phyloP scores from a whole-genome alignment of 1,140 invertebrate species.

The Dinoponera quadriceps region DNA sequence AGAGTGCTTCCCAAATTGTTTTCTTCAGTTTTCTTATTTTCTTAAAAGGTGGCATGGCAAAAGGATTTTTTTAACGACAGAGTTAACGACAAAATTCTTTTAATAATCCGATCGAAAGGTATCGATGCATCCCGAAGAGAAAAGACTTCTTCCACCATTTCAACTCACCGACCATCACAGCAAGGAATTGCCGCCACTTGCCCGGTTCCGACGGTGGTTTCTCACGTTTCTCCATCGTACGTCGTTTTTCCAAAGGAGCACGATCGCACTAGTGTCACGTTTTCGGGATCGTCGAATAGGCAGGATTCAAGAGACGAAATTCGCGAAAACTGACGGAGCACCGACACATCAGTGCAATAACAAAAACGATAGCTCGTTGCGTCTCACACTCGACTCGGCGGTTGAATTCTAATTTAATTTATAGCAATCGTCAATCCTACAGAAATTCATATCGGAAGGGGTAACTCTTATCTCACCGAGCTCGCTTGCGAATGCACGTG shows the following conservation, averaged over 20 bases:
- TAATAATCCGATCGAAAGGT: too few relatives aligned
- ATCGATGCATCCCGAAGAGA: too few relatives aligned
- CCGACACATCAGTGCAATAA: conserved; percentile 7
- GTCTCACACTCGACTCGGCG: background rate
- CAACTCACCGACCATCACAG: conserved; percentile 74
- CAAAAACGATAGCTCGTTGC: background rate
- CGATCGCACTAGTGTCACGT: background rate
- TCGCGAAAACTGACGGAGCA: background rate
- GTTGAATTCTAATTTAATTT: conserved; percentile 45
- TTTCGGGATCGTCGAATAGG: background rate
- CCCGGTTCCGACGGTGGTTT: conserved; percentile 65
- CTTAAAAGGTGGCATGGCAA: too few relatives aligned
- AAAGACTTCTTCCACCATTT: background rate
- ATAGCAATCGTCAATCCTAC: conserved; percentile 49
- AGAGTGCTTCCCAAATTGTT: too few relatives aligned
- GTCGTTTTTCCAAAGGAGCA: background rate
- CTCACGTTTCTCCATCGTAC: conserved; percentile 44
- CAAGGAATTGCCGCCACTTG: conserved; percentile 75
- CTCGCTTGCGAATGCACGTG: background rate
- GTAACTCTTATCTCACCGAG: conserved; percentile 50
- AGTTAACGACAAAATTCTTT: too few relatives aligned
- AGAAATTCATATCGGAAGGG: conserved; percentile 28
- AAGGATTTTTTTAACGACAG: too few relatives aligned
- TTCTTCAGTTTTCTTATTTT: too few relatives aligned
- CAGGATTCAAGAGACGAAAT: background rate